These are phyloP conservation scores for Coelopa frigida DNA, from an alignment of 1,140 invertebrate genomes.

Conservation along the genomic window DNA sequence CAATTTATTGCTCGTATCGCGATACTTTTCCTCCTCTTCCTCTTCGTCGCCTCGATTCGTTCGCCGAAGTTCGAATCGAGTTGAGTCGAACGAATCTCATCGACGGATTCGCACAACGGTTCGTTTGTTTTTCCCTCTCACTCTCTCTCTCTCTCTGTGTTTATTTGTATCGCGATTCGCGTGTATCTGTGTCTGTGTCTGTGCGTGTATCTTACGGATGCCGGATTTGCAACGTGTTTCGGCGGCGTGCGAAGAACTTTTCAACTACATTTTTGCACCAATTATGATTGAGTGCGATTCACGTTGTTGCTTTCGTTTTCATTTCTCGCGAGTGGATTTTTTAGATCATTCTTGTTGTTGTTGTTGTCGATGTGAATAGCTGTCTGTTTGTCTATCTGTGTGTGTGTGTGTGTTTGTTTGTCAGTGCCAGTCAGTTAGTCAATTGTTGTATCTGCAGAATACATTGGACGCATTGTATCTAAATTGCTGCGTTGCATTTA, in stretches of 20 bases:
- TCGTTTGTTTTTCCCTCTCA: not conserved
- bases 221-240: too few species aligned
- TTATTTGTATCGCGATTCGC: not conserved
- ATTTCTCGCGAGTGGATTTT: slow-evolving; percentile 2
- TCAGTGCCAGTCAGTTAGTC: not conserved
- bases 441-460: too few species aligned
- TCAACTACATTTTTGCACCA: too few species aligned
- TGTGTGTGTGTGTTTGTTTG: slow-evolving; percentile 4
- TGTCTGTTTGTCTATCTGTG: not conserved
- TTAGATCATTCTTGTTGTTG: not conserved
- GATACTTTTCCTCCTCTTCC: too few species aligned
- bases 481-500: slow-evolving; percentile 40
- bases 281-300: slow-evolving; percentile 11
- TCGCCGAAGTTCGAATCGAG: too few species aligned
- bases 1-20: too few species aligned
- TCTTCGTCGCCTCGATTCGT: too few species aligned
- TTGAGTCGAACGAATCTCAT: too few species aligned
- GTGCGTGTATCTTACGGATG: too few species aligned
- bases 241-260: too few species aligned
- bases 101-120: too few species aligned
- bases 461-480: slow-evolving; percentile 16
- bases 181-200: not conserved
- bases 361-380: not conserved
- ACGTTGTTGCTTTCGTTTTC: slow-evolving; percentile 7
- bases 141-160: too few species aligned